Evolutionary conservation across 2,797 vertebrate genomes (phyloP), one percentile per base, ranked within the genome.

Genomic region (Heteromormyrus szaboi): DNA sequence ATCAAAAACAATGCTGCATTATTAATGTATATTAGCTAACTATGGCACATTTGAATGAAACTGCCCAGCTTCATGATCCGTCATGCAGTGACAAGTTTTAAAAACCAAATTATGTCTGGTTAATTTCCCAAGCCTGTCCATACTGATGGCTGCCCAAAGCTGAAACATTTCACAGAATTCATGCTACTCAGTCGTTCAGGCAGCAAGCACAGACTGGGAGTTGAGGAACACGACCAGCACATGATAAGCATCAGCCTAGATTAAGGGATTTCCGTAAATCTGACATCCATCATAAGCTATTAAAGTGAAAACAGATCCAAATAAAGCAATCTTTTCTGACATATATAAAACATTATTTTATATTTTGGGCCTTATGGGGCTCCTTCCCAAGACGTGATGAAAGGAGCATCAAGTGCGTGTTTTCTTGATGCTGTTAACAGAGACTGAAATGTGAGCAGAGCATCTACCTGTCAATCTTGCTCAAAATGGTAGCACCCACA

Each of bases 221-320:
- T 65, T 29, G 4, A 90, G 89, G 79, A 93, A 92, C 88, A 93
- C 90, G 92, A 94, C 90, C 88, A 83, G 92, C 93, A 90, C 90
- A 92, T 93, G 93, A 94, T 91, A 90, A 89, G 90, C 91, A 93
- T 93, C 92, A 91, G 65, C 91, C 89, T 88, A 93, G 93, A 94
- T 95, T 94, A 95, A 93, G 90, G 89, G 93, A 92, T 95, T 93
- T 93, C 85, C 85, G 91, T 93, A 91, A 90, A 93, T 90, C 93
- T 94, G 91, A 91, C 93, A 92, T 91, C 91, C 91, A 92, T 92
- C 87, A 90, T 53, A 62, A 53, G 88, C 88, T 90, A 90, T 93
- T 88, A 89, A 91, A 92, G 91, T 89, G 44, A 92, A 91, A 92
- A 85, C 4, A 90, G 91, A 89, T 91, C 90, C 90, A 92, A 93